Conservation (phyloP, 2,113 vertebrate genomes). For the Pipa parva region DNA sequence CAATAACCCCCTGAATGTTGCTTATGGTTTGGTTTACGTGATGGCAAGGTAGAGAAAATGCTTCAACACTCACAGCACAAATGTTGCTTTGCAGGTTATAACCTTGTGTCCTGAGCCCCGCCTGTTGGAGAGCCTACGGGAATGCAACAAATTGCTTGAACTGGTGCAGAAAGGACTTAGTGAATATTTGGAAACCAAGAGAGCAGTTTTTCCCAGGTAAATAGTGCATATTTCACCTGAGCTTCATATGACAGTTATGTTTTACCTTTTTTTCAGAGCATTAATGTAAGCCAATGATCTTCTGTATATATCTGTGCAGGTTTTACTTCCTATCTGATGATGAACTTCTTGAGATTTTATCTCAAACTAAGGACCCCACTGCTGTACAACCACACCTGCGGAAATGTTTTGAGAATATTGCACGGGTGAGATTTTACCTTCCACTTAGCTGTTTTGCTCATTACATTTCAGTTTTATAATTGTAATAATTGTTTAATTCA, state of each 20-base stretch:
- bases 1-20: no score
- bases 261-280: neutral
- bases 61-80: neutral
- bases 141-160: slow-evolving; percentile 75
- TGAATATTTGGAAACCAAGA: slow-evolving; percentile 84
- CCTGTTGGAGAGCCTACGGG: slow-evolving; percentile 68
- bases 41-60: no score
- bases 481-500: no score
- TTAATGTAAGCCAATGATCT: neutral
- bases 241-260: neutral
- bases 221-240: neutral
- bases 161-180: slow-evolving; percentile 84
- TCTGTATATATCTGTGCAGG: slow-evolving; percentile 54
- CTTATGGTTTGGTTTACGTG: no score
- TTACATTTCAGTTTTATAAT: no score
- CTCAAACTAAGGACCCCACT: slow-evolving; percentile 85
- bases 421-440: slow-evolving; percentile 57
- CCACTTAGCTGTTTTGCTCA: neutral
- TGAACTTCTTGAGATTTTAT: slow-evolving; percentile 86
- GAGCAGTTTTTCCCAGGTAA: slow-evolving; percentile 77
- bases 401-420: slow-evolving; percentile 91
- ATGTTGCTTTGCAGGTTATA: slow-evolving; percentile 67
- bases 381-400: slow-evolving; percentile 85
- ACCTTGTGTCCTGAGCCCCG: slow-evolving; percentile 71
- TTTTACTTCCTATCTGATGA: slow-evolving; percentile 94